phyloP scores from a whole-genome alignment of 2,797 vertebrate species.

The Peromyscus aztecus region DNA sequence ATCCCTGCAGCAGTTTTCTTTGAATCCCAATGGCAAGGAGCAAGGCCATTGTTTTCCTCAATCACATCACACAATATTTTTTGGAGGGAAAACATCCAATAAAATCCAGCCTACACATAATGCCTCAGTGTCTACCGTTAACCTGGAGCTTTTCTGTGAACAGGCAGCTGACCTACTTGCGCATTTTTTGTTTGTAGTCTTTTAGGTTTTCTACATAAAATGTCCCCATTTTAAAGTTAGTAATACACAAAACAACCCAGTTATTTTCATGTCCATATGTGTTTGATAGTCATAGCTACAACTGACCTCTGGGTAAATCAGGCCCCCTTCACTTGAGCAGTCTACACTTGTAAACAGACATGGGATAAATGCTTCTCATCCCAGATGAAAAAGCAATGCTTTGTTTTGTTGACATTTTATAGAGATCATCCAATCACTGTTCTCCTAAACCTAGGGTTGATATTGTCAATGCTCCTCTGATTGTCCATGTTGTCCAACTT shows the following conservation, averaged over 20 bases:
- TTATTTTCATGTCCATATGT: neutral
- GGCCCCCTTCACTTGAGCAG: neutral
- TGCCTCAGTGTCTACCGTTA: neutral
- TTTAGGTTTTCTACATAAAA: slow-evolving; percentile 30
- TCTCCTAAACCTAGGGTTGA: neutral
- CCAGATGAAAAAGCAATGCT: neutral
- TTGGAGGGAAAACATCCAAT: neutral
- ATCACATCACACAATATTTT: neutral
- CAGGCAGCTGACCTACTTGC: neutral
- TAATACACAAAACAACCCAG: neutral
- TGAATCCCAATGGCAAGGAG: slow-evolving; percentile 74
- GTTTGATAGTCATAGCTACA: neutral
- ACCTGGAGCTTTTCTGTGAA: slow-evolving; percentile 36
- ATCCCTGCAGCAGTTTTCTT: slow-evolving; percentile 37
- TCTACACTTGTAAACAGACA: neutral
- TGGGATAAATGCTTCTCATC: neutral
- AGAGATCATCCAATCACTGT: neutral
- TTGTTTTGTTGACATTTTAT: neutral
- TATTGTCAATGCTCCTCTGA: neutral
- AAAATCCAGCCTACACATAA: neutral
- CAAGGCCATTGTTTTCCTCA: slow-evolving; percentile 20
- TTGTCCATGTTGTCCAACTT: neutral
- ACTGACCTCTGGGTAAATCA: neutral
- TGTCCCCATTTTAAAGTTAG: slow-evolving; percentile 1
- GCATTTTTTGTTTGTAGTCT: neutral